Evolutionary conservation across 2,113 vertebrate genomes (phyloP).

Genomic region (Misgurnus anguillicaudatus): DNA sequence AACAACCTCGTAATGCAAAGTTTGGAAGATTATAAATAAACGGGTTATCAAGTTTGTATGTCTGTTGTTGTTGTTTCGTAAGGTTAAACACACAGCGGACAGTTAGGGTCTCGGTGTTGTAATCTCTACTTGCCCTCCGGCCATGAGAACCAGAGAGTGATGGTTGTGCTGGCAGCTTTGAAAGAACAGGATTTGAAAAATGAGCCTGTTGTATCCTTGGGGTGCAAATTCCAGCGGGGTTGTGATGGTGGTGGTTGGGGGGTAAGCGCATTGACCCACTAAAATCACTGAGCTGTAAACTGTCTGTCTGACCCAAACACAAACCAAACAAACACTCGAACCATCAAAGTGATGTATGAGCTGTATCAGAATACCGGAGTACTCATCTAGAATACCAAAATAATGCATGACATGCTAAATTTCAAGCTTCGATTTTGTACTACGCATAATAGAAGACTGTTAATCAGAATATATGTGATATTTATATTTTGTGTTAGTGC

Average conservation of each 20-base stretch:
- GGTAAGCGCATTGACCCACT: conserved; percentile 44
- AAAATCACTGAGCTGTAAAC: conserved; percentile 54
- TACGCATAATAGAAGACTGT: too few relatives aligned
- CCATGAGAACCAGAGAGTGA: conserved; percentile 73
- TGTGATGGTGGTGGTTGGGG: conserved; percentile 57
- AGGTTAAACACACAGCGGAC: conserved; percentile 76
- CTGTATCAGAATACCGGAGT: background rate
- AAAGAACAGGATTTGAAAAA: conserved; percentile 63
- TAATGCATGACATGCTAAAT: too few relatives aligned
- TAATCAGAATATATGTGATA: too few relatives aligned
- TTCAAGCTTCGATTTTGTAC: too few relatives aligned
- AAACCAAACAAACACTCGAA: conserved; percentile 50
- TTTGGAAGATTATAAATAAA: background rate
- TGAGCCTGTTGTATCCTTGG: conserved; percentile 73
- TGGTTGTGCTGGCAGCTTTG: conserved; percentile 63
- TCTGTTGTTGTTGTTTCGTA: conserved; percentile 71
- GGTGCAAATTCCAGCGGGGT: conserved; percentile 72
- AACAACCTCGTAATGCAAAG: background rate
- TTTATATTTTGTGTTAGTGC: too few relatives aligned
- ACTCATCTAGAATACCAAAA: background rate
- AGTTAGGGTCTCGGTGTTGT: conserved; percentile 70
- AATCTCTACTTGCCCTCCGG: conserved; percentile 70
- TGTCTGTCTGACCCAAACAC: conserved; percentile 52
- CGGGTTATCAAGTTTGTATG: conserved; percentile 74
- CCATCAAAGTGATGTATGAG: conserved; percentile 30